phyloP scores from a whole-genome alignment of 2,797 vertebrate genomes.

The Eupleurogrammus muticus region DNA sequence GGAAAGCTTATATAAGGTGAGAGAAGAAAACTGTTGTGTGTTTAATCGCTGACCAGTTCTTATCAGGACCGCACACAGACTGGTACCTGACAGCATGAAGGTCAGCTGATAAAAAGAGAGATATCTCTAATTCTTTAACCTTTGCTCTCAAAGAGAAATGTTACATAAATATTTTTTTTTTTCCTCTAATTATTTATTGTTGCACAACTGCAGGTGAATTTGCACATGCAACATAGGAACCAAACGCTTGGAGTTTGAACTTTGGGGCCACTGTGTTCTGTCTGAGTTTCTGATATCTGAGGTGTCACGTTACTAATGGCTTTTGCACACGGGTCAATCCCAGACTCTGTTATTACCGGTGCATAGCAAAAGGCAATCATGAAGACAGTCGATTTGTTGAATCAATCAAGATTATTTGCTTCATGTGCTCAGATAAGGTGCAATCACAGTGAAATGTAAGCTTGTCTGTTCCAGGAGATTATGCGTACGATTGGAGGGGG shows the following conservation, averaged over 20 bases:
- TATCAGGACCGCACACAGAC: constrained; percentile 5
- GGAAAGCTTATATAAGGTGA: constrained; percentile 7
- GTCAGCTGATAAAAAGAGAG: constrained; percentile 33
- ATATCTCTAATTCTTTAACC: constrained; percentile 7
- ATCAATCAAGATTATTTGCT: neutral
- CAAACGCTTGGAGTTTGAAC: neutral
- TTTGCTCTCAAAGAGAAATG: neutral
- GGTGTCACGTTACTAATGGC: neutral
- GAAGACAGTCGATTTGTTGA: neutral
- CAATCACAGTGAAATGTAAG: too few species aligned
- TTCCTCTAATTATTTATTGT: neutral
- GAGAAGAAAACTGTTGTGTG: neutral
- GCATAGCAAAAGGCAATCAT: constrained; percentile 1
- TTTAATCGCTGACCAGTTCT: constrained; percentile 11
- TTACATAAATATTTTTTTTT: constrained; percentile 26
- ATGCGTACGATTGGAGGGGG: too few species aligned
- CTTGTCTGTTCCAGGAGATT: too few species aligned
- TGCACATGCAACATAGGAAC: neutral
- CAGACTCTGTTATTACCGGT: constrained; percentile 7
- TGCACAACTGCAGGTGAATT: neutral
- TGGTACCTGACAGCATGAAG: constrained; percentile 20
- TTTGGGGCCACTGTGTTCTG: neutral
- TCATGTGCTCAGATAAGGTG: too few species aligned
- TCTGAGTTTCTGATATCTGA: neutral
- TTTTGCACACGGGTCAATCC: constrained; percentile 3